Percentiles rank a stretch among this genome's conserved stretches.
These are phyloP conservation scores for Gymnocypris eckloni DNA, from an alignment of 2,797 vertebrate genomes.

Conservation along the genomic window DNA sequence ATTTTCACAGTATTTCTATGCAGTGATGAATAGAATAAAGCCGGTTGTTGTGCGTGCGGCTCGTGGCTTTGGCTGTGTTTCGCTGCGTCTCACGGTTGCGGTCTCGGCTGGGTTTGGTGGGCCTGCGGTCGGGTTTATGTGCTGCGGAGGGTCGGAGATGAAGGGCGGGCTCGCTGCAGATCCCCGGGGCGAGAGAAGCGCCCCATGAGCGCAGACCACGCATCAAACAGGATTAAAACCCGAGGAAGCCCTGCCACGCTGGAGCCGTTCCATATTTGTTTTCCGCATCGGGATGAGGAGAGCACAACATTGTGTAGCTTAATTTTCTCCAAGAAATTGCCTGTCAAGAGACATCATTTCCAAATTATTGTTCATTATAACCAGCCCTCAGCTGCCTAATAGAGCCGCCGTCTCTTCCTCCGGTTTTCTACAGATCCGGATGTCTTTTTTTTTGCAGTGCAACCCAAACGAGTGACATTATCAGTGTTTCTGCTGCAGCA, in stretches of 20 bases:
- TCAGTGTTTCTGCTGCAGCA: neutral
- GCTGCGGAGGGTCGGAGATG: conserved; percentile 46
- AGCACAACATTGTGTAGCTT: conserved; percentile 48
- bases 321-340: conserved; percentile 54
- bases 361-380: conserved; percentile 50
- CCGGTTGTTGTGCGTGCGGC: conserved; percentile 12
- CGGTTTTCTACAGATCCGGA: neutral
- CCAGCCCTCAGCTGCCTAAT: conserved; percentile 4
- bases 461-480: neutral
- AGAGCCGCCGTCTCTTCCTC: neutral
- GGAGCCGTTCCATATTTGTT: conserved; percentile 61
- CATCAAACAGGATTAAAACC: conserved; percentile 62
- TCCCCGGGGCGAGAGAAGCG: conserved; percentile 43
- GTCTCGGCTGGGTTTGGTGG: conserved; percentile 11
- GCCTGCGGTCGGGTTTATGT: conserved; percentile 29
- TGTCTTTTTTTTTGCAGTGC: neutral
- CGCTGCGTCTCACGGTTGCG: conserved; percentile 9
- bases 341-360: conserved; percentile 53
- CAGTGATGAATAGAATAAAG: neutral
- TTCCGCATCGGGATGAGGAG: conserved; percentile 25
- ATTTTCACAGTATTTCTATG: neutral
- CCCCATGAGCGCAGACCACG: conserved; percentile 44
- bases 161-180: conserved; percentile 34
- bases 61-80: conserved; percentile 24
- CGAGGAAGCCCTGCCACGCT: conserved; percentile 51